phyloP scores from a whole-genome alignment of 1,140 invertebrate genomes.

The Argopecten irradians region DNA sequence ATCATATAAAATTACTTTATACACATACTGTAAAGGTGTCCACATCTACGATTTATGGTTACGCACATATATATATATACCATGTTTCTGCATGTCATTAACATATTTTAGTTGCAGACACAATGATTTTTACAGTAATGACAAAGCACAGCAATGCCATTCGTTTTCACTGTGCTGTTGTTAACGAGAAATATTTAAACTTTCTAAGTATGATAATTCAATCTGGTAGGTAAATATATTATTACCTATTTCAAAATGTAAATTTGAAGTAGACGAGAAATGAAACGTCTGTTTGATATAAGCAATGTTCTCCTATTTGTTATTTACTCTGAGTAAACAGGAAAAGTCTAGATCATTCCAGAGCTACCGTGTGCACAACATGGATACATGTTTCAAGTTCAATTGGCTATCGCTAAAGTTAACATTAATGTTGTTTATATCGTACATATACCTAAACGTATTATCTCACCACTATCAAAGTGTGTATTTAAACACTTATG shows the following conservation, averaged over 20 bases:
- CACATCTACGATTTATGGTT: no score
- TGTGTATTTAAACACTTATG: not conserved
- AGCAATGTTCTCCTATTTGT: not conserved
- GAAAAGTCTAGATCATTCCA: not conserved
- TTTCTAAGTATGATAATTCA: not conserved
- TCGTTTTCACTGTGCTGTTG: no score
- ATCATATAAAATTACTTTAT: no score
- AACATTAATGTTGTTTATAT: not conserved
- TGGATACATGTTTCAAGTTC: constrained; percentile 10
- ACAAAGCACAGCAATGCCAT: no score
- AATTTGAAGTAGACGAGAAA: not conserved
- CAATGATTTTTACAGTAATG: no score
- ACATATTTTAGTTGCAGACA: no score
- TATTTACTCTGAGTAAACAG: not conserved
- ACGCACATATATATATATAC: no score
- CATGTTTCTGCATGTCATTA: no score
- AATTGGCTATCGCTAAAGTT: not conserved
- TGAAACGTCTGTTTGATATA: not conserved
- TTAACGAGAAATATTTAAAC: not conserved
- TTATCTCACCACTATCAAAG: not conserved
- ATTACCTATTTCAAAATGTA: not conserved
- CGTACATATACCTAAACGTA: not conserved
- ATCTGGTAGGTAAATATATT: not conserved
- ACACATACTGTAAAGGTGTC: no score
- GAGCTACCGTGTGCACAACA: not conserved